phyloP scores from a whole-genome alignment of 2,888 invertebrate species.

The Monochamus alternatus region DNA sequence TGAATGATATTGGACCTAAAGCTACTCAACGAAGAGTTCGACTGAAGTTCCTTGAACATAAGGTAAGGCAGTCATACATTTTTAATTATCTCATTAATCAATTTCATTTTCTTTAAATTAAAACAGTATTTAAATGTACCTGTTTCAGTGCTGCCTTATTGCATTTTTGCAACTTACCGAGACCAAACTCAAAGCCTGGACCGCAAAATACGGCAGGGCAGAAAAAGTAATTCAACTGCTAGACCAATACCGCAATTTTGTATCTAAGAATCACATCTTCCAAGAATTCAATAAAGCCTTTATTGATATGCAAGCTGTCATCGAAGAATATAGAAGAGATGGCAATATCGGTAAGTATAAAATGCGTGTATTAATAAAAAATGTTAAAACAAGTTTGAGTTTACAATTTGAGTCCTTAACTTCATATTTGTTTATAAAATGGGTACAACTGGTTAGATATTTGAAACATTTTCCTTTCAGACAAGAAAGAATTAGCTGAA shows the following conservation, averaged over 20 bases:
- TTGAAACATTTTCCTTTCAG: slow-evolving; percentile 66
- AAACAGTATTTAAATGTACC: slow-evolving; percentile 36
- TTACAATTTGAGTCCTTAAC: no score
- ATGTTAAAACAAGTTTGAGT: background rate
- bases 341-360: slow-evolving; percentile 81
- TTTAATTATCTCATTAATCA: no score
- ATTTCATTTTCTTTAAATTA: slow-evolving; percentile 11
- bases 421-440: no score
- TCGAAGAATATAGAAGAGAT: slow-evolving; percentile 90
- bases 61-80: slow-evolving; percentile 69
- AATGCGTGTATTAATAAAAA: background rate
- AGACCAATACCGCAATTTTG: slow-evolving; percentile 93
- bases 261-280: slow-evolving; percentile 93
- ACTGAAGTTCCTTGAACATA: slow-evolving; percentile 93
- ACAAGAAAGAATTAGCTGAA: slow-evolving; percentile 80
- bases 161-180: slow-evolving; percentile 94
- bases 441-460: no score
- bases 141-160: slow-evolving; percentile 85
- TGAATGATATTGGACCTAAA: slow-evolving; percentile 82
- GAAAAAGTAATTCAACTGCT: slow-evolving; percentile 87
- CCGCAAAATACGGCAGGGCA: slow-evolving; percentile 88
- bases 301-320: slow-evolving; percentile 92
- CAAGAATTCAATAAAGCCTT: slow-evolving; percentile 95
- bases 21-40: slow-evolving; percentile 88
- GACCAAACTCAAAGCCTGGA: slow-evolving; percentile 91